Evolutionary conservation across 2,888 invertebrate genomes (phyloP).

Genomic region (Drosophila borborema): DNA sequence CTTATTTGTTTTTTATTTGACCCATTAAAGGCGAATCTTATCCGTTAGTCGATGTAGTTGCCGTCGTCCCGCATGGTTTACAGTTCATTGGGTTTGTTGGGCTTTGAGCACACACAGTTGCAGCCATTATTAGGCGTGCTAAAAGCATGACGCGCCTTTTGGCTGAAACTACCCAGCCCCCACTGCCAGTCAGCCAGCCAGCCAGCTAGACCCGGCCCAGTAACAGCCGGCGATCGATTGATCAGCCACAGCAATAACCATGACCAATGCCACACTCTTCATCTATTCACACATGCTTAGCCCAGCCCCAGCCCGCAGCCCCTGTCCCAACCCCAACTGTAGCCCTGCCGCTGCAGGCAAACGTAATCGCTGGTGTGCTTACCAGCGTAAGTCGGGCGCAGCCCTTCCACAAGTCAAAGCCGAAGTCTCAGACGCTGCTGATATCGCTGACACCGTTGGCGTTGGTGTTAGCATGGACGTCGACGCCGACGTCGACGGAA

Average conservation of each 20-base stretch:
- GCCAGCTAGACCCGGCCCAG: background rate
- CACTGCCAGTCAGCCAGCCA: background rate
- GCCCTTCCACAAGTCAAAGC: background rate
- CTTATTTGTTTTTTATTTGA: conserved; percentile 49
- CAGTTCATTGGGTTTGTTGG: conserved; percentile 66
- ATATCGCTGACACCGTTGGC: conserved; percentile 5
- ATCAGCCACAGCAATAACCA: conserved; percentile 66
- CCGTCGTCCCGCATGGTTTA: conserved; percentile 51
- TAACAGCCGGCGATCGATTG: conserved; percentile 42
- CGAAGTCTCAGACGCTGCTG: conserved; percentile 6
- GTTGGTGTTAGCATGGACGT: background rate
- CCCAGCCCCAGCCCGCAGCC: conserved; percentile 8
- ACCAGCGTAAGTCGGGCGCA: conserved; percentile 46
- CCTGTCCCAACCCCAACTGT: background rate
- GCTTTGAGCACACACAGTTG: conserved; percentile 1
- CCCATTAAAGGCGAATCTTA: conserved; percentile 60
- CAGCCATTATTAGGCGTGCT: conserved; percentile 29
- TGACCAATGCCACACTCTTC: conserved; percentile 58
- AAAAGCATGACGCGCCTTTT: conserved; percentile 48
- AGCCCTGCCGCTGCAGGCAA: background rate
- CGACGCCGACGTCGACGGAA: background rate
- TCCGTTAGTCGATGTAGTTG: conserved; percentile 32
- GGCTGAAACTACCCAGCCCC: conserved; percentile 10
- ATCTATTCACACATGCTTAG: conserved; percentile 31
- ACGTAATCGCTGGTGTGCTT: too few relatives aligned